A percentile compares a stretch with the other conserved stretches of the same genome.
Conservation (phyloP, 2,797 vertebrate species). For the Lophotriccus pileatus region DNA sequence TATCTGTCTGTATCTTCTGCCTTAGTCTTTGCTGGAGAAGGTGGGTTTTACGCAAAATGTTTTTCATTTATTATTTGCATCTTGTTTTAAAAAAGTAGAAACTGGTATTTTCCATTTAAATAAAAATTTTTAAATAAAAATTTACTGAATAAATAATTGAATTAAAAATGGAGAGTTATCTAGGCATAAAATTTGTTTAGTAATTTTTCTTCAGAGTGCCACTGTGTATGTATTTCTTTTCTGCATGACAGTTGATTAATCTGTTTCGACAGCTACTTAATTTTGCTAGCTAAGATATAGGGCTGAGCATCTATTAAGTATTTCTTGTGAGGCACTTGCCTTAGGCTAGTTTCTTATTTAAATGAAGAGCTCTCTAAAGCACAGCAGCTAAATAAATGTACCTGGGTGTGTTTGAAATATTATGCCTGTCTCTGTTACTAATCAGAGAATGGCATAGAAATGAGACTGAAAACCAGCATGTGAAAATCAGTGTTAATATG, state of each 20-base stretch:
- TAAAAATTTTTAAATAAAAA: too few relatives aligned
- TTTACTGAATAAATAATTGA: conserved; percentile 60
- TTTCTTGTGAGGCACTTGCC: not conserved
- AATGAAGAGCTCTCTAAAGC: not conserved
- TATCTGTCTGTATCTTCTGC: not conserved
- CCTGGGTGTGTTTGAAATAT: not conserved
- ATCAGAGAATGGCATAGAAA: not conserved
- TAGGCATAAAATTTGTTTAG: conserved; percentile 21
- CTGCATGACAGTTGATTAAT: conserved; percentile 55
- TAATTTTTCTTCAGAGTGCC: conserved; percentile 16
- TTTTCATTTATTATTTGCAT: conserved; percentile 24
- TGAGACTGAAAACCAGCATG: not conserved
- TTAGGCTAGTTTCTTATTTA: not conserved
- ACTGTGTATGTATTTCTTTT: not conserved
- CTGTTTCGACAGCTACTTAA: conserved; percentile 50
- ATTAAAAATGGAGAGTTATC: conserved; percentile 44
- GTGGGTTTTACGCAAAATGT: not conserved
- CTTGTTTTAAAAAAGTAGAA: conserved; percentile 12
- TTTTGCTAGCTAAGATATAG: conserved; percentile 31
- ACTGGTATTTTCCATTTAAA: conserved; percentile 6
- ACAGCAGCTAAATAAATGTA: not conserved
- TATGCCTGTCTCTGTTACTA: not conserved
- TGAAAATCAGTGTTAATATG: not conserved
- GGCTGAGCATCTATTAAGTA: not conserved
- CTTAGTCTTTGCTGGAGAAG: conserved; percentile 1